Percentiles rank a stretch among this genome's conserved stretches.
Conservation (phyloP, 1,140 invertebrate genomes). For the Hycleus cichorii region DNA sequence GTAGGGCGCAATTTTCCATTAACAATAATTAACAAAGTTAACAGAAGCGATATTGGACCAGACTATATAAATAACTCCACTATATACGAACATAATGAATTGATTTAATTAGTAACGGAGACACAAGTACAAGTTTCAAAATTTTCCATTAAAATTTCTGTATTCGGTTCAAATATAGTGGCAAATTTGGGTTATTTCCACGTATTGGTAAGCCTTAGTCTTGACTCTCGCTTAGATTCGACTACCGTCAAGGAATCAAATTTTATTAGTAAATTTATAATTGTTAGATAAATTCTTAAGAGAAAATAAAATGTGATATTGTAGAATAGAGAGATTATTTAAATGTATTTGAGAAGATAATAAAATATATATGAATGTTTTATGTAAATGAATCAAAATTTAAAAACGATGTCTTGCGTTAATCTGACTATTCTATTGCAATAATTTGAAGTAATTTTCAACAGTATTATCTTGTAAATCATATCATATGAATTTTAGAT, state of each 20-base stretch:
- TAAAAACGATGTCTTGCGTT: too few species aligned
- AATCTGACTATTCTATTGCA: too few species aligned
- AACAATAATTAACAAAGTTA: too few species aligned
- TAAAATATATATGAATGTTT: constrained; percentile 22
- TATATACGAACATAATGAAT: background rate
- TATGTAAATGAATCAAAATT: constrained; percentile 1
- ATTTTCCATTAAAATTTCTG: background rate
- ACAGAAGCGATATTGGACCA: background rate
- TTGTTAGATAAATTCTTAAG: constrained; percentile 17
- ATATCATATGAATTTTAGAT: too few species aligned
- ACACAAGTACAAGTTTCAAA: background rate
- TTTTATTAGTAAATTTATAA: constrained; percentile 1
- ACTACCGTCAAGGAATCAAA: background rate
- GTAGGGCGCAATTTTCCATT: too few species aligned
- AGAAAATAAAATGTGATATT: constrained; percentile 21
- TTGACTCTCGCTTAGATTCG: too few species aligned
- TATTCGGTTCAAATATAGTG: background rate
- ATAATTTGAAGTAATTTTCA: too few species aligned
- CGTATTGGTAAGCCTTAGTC: too few species aligned
- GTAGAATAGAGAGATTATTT: background rate
- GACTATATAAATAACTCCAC: background rate
- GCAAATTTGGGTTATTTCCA: background rate
- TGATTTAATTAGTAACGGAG: background rate
- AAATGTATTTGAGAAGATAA: background rate
- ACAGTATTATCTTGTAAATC: too few species aligned